These are phyloP conservation scores for Pentalonia nigronervosa DNA, from an alignment of 1,140 invertebrate species.

Conservation along the genomic window DNA sequence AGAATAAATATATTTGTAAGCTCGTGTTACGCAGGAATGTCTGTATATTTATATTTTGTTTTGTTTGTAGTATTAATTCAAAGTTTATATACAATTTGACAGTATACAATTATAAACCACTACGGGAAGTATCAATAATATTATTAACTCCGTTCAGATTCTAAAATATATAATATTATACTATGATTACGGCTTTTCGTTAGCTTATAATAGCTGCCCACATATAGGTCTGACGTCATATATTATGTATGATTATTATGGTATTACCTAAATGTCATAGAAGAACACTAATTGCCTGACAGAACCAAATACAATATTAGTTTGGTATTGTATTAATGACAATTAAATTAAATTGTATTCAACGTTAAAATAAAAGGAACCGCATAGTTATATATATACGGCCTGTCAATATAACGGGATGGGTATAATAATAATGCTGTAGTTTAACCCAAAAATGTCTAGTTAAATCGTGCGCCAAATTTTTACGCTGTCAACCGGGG, in stretches of 20 bases:
- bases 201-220: background rate
- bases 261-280: background rate
- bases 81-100: background rate
- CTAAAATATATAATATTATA: background rate
- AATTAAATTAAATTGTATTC: background rate
- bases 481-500: background rate
- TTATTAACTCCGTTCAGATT: background rate
- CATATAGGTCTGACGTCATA: background rate
- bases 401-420: background rate
- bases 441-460: background rate
- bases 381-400: background rate
- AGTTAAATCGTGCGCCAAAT: background rate
- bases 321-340: background rate
- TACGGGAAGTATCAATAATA: background rate
- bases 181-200: background rate
- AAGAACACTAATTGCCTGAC: background rate
- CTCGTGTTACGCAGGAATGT: background rate
- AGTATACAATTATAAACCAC: background rate
- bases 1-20: background rate
- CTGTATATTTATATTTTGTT: background rate
- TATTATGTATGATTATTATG: background rate
- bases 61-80: background rate
- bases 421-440: background rate
- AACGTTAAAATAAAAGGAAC: background rate
- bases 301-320: background rate